Percentiles rank a stretch among this genome's conserved stretches.
phyloP scores from a whole-genome alignment of 2,113 vertebrate species.

The Chloropsis hardwickii region DNA sequence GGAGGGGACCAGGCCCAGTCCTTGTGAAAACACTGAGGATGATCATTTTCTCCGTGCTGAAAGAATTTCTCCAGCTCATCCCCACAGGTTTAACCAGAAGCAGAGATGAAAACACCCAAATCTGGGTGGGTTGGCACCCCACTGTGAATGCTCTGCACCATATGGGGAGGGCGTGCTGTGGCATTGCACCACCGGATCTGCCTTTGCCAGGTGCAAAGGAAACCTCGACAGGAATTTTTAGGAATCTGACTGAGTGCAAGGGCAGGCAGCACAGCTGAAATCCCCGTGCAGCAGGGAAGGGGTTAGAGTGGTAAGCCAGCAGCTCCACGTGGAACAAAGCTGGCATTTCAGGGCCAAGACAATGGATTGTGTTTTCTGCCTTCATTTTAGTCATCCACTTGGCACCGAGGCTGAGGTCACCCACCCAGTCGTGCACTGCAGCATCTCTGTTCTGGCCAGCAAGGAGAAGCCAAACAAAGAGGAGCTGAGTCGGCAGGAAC shows the following conservation, averaged over 20 bases:
- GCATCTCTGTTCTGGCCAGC: conserved; percentile 5
- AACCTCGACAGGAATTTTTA: fast-evolving
- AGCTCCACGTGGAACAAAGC: conserved; percentile 39
- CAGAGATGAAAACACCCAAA: background rate
- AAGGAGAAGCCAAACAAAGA: conserved; percentile 44
- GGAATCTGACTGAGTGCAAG: fast-evolving
- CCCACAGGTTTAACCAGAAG: too few relatives aligned
- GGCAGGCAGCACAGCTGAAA: background rate
- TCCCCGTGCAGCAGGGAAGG: background rate
- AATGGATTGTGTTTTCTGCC: conserved; percentile 31
- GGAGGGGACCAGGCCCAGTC: background rate
- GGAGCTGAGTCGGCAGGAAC: conserved; percentile 44
- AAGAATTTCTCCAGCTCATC: background rate
- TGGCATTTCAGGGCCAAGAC: conserved; percentile 38
- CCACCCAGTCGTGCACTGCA: conserved; percentile 7
- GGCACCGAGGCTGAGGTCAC: conserved; percentile 50
- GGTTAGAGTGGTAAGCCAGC: background rate
- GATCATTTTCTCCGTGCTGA: fast-evolving
- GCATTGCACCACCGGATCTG: background rate
- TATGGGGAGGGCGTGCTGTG: background rate
- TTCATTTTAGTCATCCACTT: background rate
- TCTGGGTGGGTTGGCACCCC: background rate
- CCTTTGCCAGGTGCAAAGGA: background rate
- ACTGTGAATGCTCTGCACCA: fast-evolving
- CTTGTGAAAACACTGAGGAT: fast-evolving